Conservation (phyloP, 2,888 invertebrate species). For the Acholoe squamosa region DNA sequence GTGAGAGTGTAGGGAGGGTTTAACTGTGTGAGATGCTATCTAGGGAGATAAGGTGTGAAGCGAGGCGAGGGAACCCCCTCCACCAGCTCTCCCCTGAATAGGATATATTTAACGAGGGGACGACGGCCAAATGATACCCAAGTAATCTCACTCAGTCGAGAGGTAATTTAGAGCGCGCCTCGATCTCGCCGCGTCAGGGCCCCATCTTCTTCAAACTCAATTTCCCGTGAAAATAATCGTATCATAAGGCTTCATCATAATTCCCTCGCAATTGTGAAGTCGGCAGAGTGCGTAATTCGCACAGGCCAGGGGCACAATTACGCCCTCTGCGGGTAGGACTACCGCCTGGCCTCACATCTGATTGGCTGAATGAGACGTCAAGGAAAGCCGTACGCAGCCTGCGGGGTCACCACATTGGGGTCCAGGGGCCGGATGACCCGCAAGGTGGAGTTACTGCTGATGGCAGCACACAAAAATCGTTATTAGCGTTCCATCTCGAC, state of each 20-base stretch:
- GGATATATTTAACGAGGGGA: slow-evolving; percentile 34
- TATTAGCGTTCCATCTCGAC: slow-evolving; percentile 7
- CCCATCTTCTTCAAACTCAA: slow-evolving; percentile 46
- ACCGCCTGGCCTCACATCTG: not conserved
- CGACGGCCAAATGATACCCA: not conserved
- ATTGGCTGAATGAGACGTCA: slow-evolving; percentile 53
- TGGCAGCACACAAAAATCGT: slow-evolving; percentile 16
- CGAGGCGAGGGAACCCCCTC: not conserved
- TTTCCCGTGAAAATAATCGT: slow-evolving; percentile 61
- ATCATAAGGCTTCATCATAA: slow-evolving; percentile 62
- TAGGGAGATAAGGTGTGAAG: slow-evolving; percentile 10
- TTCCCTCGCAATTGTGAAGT: slow-evolving; percentile 57
- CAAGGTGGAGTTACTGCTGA: not conserved
- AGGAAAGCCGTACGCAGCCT: slow-evolving; percentile 7
- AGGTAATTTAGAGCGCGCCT: slow-evolving; percentile 22
- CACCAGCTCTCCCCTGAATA: not conserved
- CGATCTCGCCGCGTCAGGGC: not conserved
- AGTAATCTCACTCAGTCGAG: not conserved
- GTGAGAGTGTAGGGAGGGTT: not conserved
- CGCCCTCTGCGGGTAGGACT: slow-evolving; percentile 14
- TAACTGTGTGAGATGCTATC: not conserved
- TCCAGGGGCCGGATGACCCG: slow-evolving; percentile 36
- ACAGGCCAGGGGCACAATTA: slow-evolving; percentile 13
- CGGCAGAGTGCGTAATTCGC: slow-evolving; percentile 40
- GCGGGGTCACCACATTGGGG: slow-evolving; percentile 43